Percentiles rank a stretch among this genome's conserved stretches.
phyloP scores from a whole-genome alignment of 2,797 vertebrate species.

The Cyprinella venusta region DNA sequence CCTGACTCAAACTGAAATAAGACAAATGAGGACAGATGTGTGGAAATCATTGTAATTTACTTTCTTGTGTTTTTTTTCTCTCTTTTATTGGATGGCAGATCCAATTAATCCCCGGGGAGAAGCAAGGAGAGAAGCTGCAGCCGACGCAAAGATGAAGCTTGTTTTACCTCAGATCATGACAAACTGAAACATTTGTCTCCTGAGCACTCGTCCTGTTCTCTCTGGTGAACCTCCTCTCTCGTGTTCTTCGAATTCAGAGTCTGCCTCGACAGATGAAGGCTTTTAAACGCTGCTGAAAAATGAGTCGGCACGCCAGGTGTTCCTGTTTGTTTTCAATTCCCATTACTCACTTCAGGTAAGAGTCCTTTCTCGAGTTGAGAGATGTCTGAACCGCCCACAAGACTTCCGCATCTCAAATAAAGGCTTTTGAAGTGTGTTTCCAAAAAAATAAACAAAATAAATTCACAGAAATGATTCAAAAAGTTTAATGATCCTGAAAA shows the following conservation, averaged over 20 bases:
- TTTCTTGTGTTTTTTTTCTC: conserved; percentile 56
- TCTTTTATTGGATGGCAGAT: conserved; percentile 58
- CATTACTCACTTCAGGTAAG: conserved; percentile 65
- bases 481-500: too few relatives aligned
- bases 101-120: conserved; percentile 64
- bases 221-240: conserved; percentile 51
- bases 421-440: too few relatives aligned
- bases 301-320: conserved; percentile 60
- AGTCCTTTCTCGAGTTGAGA: conserved; percentile 58
- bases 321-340: conserved; percentile 68
- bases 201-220: conserved; percentile 41
- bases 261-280: conserved; percentile 67
- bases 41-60: conserved; percentile 66
- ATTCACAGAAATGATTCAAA: too few relatives aligned
- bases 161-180: conserved; percentile 70
- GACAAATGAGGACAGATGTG: conserved; percentile 63
- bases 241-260: conserved; percentile 70
- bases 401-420: not conserved
- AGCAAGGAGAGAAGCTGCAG: conserved; percentile 52
- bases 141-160: conserved; percentile 64
- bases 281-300: conserved; percentile 71
- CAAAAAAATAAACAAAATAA: too few relatives aligned
- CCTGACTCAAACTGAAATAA: conserved; percentile 60
- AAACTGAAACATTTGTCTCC: conserved; percentile 78
- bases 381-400: conserved; percentile 38